A percentile compares a stretch with the other conserved stretches of the same genome.
These are phyloP conservation scores for Hippopotamus amphibius DNA, from an alignment of 2,113 vertebrate species.

Conservation along the genomic window DNA sequence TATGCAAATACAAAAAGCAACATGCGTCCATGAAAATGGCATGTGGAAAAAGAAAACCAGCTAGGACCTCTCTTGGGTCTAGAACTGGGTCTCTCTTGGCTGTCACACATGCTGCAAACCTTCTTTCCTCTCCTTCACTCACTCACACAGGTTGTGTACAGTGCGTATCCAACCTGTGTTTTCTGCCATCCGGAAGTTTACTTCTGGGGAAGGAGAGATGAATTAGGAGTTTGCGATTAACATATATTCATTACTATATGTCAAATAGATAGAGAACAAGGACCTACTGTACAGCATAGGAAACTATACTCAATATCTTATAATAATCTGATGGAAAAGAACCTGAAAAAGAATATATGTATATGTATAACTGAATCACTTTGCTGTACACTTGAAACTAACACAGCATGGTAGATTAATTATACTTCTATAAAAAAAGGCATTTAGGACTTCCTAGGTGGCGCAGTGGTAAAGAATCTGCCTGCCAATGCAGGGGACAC, in stretches of 20 bases:
- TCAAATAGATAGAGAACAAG: neutral
- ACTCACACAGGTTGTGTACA: too few relatives aligned
- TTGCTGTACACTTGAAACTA: neutral
- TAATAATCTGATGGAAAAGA: too few relatives aligned
- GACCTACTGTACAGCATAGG: neutral
- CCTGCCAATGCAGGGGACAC: too few relatives aligned
- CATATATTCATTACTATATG: neutral
- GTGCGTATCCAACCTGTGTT: neutral
- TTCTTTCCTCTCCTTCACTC: neutral
- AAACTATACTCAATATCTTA: neutral
- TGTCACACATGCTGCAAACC: too few relatives aligned
- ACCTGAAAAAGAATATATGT: too few relatives aligned
- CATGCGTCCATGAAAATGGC: neutral
- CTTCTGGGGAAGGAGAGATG: neutral
- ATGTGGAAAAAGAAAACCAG: too few relatives aligned
- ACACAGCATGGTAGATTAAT: neutral
- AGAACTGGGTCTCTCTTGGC: neutral
- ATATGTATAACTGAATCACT: neutral
- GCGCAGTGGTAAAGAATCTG: too few relatives aligned
- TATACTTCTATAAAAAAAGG: neutral
- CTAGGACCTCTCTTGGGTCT: accelerated
- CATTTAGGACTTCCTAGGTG: neutral
- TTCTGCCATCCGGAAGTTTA: neutral
- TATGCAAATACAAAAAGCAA: neutral
- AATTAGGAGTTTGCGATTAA: neutral